Percentiles rank a stretch among this genome's conserved stretches.
Conservation (phyloP, 2,113 vertebrate genomes). For the Telmatochromis sp. region DNA sequence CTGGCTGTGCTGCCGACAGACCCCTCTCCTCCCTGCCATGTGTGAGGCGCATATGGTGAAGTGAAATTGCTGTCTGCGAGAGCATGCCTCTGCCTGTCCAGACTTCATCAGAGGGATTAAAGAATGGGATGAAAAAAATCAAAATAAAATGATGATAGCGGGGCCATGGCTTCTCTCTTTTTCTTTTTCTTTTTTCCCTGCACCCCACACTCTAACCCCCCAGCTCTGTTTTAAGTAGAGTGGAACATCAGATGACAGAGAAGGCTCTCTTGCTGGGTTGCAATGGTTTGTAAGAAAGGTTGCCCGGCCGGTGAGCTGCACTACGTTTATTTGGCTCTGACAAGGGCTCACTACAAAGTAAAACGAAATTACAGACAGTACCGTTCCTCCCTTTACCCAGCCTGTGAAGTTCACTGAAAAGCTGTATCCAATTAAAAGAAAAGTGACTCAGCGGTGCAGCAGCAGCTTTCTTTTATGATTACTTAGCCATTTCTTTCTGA, state of each 20-base stretch:
- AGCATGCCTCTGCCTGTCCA: slow-evolving; percentile 98
- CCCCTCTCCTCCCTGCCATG: slow-evolving; percentile 88
- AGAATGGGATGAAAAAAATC: slow-evolving; percentile 90
- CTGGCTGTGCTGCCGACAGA: slow-evolving; percentile 89
- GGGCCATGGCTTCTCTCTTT: slow-evolving; percentile 55
- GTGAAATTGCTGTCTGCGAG: slow-evolving; percentile 97
- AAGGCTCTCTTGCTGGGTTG: slow-evolving; percentile 44
- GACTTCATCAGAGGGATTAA: slow-evolving; percentile 99
- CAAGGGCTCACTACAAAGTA: slow-evolving; percentile 55
- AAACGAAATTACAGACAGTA: slow-evolving; percentile 55
- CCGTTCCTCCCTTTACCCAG: slow-evolving; percentile 17
- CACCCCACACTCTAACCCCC: slow-evolving; percentile 61
- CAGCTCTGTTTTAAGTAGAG: slow-evolving; percentile 72
- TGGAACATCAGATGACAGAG: slow-evolving; percentile 87
- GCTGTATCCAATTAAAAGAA: slow-evolving; percentile 57
- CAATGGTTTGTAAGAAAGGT: slow-evolving; percentile 51
- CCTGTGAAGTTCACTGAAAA: slow-evolving; percentile 38
- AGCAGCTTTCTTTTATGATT: slow-evolving; percentile 42
- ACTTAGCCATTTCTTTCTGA: slow-evolving; percentile 33
- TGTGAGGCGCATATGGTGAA: slow-evolving; percentile 95
- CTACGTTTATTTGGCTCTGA: slow-evolving; percentile 49
- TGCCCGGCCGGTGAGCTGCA: slow-evolving; percentile 39
- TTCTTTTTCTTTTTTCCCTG: slow-evolving; percentile 10
- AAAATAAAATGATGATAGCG: slow-evolving; percentile 81
- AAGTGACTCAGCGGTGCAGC: slow-evolving; percentile 39